Conservation (phyloP, 2,113 vertebrate genomes). For the Phoenicopterus ruber region DNA sequence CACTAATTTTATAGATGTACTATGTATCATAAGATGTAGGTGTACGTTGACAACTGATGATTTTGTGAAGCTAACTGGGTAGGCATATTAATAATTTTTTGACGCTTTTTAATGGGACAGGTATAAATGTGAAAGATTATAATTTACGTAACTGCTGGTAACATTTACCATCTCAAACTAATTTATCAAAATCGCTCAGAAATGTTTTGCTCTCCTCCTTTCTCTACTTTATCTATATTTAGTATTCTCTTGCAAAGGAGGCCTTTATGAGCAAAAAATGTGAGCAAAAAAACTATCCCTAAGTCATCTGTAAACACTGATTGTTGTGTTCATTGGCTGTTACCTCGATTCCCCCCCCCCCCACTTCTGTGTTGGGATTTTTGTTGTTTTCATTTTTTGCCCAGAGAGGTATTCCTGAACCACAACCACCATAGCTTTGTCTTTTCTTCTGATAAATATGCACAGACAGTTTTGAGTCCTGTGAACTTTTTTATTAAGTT, state of each 20-base stretch:
- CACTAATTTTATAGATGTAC: not conserved
- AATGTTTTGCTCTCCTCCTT: not conserved
- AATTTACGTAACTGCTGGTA: not conserved
- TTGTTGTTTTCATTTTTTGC: not conserved
- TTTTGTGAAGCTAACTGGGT: not conserved
- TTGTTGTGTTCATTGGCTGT: not conserved
- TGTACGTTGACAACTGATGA: not conserved
- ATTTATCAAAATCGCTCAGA: slow-evolving; percentile 8
- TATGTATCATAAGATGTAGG: not conserved
- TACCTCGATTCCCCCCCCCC: no score
- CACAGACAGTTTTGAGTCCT: slow-evolving; percentile 21
- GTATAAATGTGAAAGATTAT: not conserved
- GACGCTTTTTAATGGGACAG: not conserved
- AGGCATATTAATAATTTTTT: not conserved
- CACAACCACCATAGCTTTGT: not conserved
- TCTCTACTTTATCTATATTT: not conserved
- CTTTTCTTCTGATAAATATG: slow-evolving; percentile 23
- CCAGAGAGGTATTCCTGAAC: not conserved
- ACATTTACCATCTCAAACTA: not conserved
- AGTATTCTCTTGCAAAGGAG: not conserved
- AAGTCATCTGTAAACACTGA: not conserved
- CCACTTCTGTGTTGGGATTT: not conserved
- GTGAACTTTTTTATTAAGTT: slow-evolving; percentile 39
- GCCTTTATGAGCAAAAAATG: not conserved
- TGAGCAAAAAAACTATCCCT: not conserved